Conservation (phyloP, 2,797 vertebrate species). For the Mus minutoides region DNA sequence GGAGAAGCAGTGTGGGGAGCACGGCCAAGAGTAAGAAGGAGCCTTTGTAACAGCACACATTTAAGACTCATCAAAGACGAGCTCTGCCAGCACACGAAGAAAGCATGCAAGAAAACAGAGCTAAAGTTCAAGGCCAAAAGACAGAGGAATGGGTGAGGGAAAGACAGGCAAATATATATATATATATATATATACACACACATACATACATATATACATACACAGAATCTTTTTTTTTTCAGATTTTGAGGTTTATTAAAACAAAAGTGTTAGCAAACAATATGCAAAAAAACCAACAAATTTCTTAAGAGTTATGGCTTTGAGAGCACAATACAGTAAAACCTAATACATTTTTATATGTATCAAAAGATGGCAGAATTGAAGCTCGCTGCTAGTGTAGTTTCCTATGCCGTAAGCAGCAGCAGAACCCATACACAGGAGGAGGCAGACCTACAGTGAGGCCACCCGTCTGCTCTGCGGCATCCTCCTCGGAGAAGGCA, state of each 20-base stretch:
- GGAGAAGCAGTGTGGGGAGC: background rate
- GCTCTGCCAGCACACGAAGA: background rate
- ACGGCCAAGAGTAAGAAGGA: background rate
- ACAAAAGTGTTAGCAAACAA: constrained; percentile 86
- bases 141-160: background rate
- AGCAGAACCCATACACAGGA: constrained; percentile 82
- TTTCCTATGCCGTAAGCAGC: constrained; percentile 84
- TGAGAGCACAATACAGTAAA: constrained; percentile 86
- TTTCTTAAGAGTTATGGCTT: constrained; percentile 83
- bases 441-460: constrained; percentile 80
- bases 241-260: constrained; percentile 86
- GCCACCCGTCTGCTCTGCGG: constrained; percentile 78
- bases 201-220: too few species aligned
- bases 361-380: constrained; percentile 82
- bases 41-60: background rate
- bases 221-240: too few species aligned
- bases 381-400: constrained; percentile 81
- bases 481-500: constrained; percentile 55
- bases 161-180: too few species aligned
- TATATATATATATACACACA: too few species aligned
- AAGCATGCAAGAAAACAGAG: background rate
- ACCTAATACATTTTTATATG: constrained; percentile 84
- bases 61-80: background rate
- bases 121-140: background rate
- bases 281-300: constrained; percentile 85